Evolutionary conservation across 2,797 vertebrate genomes (phyloP), one percentile per base, ranked within the genome.

Genomic region (Telmatherina bonti): DNA sequence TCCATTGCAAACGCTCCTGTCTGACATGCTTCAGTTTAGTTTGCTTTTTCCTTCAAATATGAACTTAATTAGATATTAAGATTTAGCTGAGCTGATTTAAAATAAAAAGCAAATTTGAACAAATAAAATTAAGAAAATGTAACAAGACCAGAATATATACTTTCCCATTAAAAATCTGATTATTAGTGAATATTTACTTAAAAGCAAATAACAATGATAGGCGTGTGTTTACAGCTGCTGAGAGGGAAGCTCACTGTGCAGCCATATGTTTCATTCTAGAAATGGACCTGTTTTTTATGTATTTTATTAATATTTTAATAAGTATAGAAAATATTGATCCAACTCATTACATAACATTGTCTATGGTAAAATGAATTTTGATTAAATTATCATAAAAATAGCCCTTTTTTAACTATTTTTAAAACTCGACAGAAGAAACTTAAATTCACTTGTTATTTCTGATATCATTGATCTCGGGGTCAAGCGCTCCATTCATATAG

Each of bases 1-100:
- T 68, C 26, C 72, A 36, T 67, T 59, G 31, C 54, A 49, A 61
- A 20, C 27, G 62, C 22, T n/a, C n/a, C 1, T 5, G 22, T 15
- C n/a, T 43, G 31, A 35, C 6, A 51, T 6, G 6, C 52, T 36
- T 62, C 1, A 53, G 43, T 30, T 47, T 47, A 47, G 7, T 9
- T 22, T 9, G 20, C 9, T 22, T 47, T 47, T 47, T 4, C 20
- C 20, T 22, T 22, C 10, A 22, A 22, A 47, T 20, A n/a, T n/a
- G 1, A 45, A 45, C 7, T 47, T 10, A n/a, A 45, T 45, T 45
- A 11, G 3, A 22, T 22, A 10, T 47, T 47, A 22, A 22, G n/a
- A 22, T 47, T 47, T 11, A 47, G 3, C n/a, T 45, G 20, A 47
- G n/a, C 45, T 4, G 20, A n/a, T 22, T 47, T 47, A 10, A 3